Percentiles rank a stretch among this genome's conserved stretches.
These are phyloP conservation scores for Tragelaphus eurycerus DNA, from an alignment of 2,797 vertebrate species.

Conservation along the genomic window DNA sequence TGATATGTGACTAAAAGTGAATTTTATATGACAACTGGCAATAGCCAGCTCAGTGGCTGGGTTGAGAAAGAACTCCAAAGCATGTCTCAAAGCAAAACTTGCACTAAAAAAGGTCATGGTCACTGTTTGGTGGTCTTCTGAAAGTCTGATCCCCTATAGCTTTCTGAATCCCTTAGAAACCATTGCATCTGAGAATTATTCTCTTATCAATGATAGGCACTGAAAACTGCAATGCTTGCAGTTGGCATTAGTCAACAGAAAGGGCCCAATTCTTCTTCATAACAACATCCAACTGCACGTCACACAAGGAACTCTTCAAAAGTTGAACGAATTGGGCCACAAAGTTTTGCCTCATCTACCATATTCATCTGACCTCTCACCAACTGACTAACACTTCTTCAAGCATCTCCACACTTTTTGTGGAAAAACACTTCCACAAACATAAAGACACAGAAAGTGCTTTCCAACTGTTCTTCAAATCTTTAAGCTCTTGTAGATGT, in stretches of 20 bases:
- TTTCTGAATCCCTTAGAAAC: background rate
- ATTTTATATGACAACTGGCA: background rate
- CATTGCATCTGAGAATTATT: background rate
- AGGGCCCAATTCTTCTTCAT: background rate
- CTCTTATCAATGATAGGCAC: background rate
- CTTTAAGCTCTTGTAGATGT: background rate
- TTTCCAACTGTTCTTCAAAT: background rate
- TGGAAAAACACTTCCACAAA: background rate
- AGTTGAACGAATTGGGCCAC: background rate
- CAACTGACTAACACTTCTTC: background rate
- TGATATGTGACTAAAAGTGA: background rate
- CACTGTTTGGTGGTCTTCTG: background rate
- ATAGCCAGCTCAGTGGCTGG: background rate
- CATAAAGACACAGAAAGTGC: background rate
- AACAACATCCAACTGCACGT: background rate
- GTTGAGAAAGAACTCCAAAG: background rate
- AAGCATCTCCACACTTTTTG: background rate
- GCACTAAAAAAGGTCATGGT: background rate
- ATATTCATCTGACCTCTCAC: background rate
- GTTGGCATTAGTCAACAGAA: background rate
- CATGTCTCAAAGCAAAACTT: background rate
- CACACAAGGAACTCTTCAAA: background rate
- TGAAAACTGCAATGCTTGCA: background rate
- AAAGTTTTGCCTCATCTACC: background rate
- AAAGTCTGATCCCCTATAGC: background rate